phyloP scores from a whole-genome alignment of 2,797 vertebrate species.

The Myiotriccus ornatus region DNA sequence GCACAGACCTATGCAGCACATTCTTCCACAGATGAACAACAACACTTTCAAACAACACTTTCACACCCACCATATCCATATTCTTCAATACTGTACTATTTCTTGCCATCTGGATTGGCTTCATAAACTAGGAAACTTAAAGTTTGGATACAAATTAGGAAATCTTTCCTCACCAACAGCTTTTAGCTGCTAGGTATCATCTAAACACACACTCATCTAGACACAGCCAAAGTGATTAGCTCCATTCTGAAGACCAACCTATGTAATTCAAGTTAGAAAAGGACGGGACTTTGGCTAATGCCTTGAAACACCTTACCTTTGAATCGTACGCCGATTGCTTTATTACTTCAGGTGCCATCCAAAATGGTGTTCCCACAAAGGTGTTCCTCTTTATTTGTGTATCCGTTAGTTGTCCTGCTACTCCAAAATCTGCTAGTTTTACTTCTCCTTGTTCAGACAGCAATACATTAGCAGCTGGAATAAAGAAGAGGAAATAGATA shows the following conservation, averaged over 20 bases:
- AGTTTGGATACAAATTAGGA: neutral
- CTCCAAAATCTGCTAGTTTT: constrained; percentile 96
- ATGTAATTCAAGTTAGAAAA: neutral
- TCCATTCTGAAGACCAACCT: neutral
- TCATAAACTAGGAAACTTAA: neutral
- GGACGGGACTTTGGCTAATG: neutral
- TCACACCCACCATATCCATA: neutral
- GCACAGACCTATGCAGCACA: neutral
- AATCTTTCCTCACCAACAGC: neutral
- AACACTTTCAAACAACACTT: neutral
- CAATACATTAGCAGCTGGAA: constrained; percentile 86
- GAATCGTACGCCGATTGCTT: constrained; percentile 97
- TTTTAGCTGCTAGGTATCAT: neutral
- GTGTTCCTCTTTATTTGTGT: constrained; percentile 99
- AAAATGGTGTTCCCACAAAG: constrained; percentile 97
- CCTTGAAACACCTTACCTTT: constrained; percentile 80
- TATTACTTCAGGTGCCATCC: constrained; percentile 99
- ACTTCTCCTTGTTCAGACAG: constrained; percentile 96
- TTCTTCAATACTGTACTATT: neutral
- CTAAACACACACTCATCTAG: neutral
- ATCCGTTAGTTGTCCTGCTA: constrained; percentile 95
- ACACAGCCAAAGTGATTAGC: neutral
- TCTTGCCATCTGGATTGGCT: neutral
- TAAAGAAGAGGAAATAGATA: neutral
- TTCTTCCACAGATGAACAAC: neutral